Conservation (phyloP, 2,888 invertebrate species). For the Cantharis nigra region DNA sequence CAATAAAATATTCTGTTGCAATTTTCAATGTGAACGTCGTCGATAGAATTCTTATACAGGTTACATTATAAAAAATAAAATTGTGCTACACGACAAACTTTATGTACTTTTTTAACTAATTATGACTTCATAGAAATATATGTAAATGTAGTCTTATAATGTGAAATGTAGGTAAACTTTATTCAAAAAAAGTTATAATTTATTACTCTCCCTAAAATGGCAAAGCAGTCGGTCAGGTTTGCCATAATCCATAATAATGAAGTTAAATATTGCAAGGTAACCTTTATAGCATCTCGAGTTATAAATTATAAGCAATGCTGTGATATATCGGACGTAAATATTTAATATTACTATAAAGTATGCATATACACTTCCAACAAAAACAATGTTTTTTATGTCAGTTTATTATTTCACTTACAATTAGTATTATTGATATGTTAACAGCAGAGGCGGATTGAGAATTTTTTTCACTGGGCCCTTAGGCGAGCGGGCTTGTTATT, state of each 20-base stretch:
- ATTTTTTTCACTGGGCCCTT: too few species aligned
- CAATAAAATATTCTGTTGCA: too few species aligned
- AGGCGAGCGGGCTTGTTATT: too few species aligned
- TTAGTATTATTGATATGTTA: too few species aligned
- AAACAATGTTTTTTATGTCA: not conserved
- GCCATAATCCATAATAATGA: not conserved
- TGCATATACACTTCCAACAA: not conserved
- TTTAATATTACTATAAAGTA: not conserved
- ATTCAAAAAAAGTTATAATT: not conserved
- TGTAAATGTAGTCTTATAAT: too few species aligned
- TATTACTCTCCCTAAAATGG: not conserved
- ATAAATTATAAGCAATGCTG: not conserved
- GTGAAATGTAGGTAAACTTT: not conserved
- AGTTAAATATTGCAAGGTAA: not conserved
- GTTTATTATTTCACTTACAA: too few species aligned
- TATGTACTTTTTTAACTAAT: not conserved
- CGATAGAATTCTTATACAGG: not conserved
- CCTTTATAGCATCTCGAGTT: not conserved
- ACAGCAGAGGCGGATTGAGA: too few species aligned
- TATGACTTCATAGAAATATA: too few species aligned
- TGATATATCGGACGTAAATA: not conserved
- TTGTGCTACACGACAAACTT: not conserved
- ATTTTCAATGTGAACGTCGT: too few species aligned
- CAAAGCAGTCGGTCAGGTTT: not conserved
- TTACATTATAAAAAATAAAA: not conserved